Conservation (phyloP, 2,113 vertebrate genomes). For the Aramus guarauna region DNA sequence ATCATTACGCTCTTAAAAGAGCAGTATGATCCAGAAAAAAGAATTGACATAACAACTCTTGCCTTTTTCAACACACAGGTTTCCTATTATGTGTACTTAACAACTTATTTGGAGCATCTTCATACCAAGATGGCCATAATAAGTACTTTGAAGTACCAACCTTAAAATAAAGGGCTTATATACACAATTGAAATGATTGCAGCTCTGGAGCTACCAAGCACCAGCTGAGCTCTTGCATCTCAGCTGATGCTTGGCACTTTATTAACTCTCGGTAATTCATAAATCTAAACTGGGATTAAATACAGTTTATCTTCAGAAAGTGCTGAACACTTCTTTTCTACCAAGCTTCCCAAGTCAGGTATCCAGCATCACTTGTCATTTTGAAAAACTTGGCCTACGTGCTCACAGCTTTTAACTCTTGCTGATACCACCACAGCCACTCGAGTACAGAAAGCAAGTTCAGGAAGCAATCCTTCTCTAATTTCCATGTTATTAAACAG, state of each 20-base stretch:
- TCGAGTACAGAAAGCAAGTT: not conserved
- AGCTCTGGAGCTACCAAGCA: not conserved
- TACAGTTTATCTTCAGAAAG: not conserved
- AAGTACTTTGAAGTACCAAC: conserved; percentile 33
- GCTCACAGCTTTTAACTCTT: not conserved
- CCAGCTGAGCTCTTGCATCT: not conserved
- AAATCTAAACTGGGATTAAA: conserved; percentile 3
- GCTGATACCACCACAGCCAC: not conserved
- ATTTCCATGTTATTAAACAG: not conserved
- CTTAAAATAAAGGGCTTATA: conserved; percentile 33
- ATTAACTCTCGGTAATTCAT: not conserved
- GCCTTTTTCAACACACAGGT: conserved; percentile 9
- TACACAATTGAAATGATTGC: not conserved
- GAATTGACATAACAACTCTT: not conserved
- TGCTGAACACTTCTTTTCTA: not conserved
- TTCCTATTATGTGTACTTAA: conserved; percentile 15
- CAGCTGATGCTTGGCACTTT: not conserved
- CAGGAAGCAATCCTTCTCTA: not conserved
- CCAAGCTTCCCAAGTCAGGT: not conserved
- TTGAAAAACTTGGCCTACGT: not conserved
- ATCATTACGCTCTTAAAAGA: conserved; percentile 18
- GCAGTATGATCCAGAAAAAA: not conserved
- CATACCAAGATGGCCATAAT: conserved; percentile 24
- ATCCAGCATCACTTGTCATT: not conserved
- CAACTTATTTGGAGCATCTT: conserved; percentile 26